Percentiles rank a stretch among this genome's conserved stretches.
Conservation (phyloP, 2,888 invertebrate species). For the Drosophila aldrichi region DNA sequence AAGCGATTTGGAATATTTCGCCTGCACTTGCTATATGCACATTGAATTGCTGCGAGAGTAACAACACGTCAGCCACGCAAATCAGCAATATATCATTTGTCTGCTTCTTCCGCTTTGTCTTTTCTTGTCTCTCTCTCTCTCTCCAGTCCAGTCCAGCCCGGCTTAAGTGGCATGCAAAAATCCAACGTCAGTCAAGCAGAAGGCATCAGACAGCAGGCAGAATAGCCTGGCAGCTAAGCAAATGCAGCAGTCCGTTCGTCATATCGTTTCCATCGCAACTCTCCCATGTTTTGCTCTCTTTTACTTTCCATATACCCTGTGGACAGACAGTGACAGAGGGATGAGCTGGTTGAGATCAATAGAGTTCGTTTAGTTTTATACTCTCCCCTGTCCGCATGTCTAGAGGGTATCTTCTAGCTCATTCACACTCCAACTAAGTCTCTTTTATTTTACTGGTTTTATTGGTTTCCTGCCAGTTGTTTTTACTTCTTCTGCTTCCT, state of each 20-base stretch:
- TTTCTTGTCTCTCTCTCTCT: neutral
- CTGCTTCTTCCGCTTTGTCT: constrained; percentile 39
- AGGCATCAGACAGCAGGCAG: neutral
- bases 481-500: neutral
- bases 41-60: constrained; percentile 56
- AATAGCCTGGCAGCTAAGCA: constrained; percentile 22
- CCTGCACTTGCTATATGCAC: constrained; percentile 69
- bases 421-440: neutral
- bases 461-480: constrained; percentile 62
- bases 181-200: constrained; percentile 54
- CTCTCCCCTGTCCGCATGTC: neutral
- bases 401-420: constrained; percentile 2
- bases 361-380: neutral
- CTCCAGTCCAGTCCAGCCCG: constrained; percentile 17
- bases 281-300: constrained; percentile 33
- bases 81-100: constrained; percentile 76
- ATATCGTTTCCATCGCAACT: constrained; percentile 28
- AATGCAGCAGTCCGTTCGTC: constrained; percentile 53
- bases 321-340: neutral
- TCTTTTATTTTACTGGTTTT: constrained; percentile 20
- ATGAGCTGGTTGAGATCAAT: neutral
- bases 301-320: constrained; percentile 11
- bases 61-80: constrained; percentile 64
- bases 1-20: constrained; percentile 18
- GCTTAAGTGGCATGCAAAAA: constrained; percentile 76